Evolutionary conservation across 2,113 vertebrate species (phyloP).

Genomic region (Arothron firmamentum): DNA sequence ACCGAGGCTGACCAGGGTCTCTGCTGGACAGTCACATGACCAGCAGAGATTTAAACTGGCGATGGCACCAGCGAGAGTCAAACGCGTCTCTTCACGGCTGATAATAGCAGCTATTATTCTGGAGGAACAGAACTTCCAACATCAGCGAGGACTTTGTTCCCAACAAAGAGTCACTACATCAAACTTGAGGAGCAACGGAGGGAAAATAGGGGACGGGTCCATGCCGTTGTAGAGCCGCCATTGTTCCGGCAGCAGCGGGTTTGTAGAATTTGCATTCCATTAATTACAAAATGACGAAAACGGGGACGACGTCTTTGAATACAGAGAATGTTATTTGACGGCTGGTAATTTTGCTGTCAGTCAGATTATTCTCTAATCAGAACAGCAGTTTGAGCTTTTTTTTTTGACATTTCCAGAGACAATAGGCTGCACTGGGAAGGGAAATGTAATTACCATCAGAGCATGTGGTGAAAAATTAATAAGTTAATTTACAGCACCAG

Average conservation of each 20-base stretch:
- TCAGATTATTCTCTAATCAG: slow-evolving; percentile 69
- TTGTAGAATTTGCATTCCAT: slow-evolving; percentile 47
- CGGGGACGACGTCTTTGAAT: slow-evolving; percentile 55
- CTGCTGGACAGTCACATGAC: too few relatives aligned
- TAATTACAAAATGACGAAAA: slow-evolving; percentile 62
- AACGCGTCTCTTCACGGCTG: slow-evolving; percentile 9
- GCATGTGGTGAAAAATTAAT: slow-evolving; percentile 70
- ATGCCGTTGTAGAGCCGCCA: slow-evolving; percentile 34
- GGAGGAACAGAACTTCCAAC: slow-evolving; percentile 7
- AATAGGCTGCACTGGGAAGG: slow-evolving; percentile 62
- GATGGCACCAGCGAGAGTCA: not conserved
- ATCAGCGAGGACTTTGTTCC: slow-evolving; percentile 1
- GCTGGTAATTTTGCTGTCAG: slow-evolving; percentile 71
- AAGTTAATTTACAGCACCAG: slow-evolving; percentile 70
- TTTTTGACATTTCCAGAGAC: slow-evolving; percentile 72
- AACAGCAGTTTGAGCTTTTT: slow-evolving; percentile 65
- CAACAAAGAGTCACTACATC: slow-evolving; percentile 6
- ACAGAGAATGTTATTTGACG: slow-evolving; percentile 60
- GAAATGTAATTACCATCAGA: slow-evolving; percentile 72
- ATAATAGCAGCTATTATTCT: slow-evolving; percentile 2
- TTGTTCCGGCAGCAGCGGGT: slow-evolving; percentile 37
- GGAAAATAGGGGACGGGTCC: slow-evolving; percentile 4
- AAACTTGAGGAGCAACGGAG: not conserved
- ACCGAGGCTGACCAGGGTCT: too few relatives aligned
- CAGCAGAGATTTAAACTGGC: too few relatives aligned